Conservation (phyloP, 2,113 vertebrate genomes). For the Gila orcuttii region DNA sequence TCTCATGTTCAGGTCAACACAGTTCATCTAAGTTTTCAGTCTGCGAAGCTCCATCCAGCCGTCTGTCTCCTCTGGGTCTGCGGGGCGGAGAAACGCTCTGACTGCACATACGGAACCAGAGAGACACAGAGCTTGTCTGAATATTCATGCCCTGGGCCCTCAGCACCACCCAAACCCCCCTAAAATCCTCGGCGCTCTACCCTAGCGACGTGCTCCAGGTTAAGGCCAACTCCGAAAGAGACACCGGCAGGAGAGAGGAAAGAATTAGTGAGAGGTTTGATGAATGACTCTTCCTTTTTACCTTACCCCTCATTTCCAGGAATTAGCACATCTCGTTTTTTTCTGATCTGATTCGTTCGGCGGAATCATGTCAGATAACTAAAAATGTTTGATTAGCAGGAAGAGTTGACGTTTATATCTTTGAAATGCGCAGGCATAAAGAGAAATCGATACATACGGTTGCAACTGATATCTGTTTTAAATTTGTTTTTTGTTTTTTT, state of each 20-base stretch:
- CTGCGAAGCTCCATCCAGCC: background rate
- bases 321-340: constrained; percentile 48
- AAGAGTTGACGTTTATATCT: background rate
- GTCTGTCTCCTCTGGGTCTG: constrained; percentile 20
- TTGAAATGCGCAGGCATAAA: background rate
- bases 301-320: constrained; percentile 67
- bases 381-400: background rate
- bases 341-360: constrained; percentile 58
- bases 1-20: background rate
- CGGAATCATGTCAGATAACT: background rate
- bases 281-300: constrained; percentile 75
- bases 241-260: constrained; percentile 14
- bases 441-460: too few species aligned
- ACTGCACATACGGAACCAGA: constrained; percentile 53
- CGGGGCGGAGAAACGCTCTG: background rate
- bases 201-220: constrained; percentile 78
- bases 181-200: constrained; percentile 63
- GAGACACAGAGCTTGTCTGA: constrained; percentile 83
- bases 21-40: background rate
- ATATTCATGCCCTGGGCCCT: constrained; percentile 87
- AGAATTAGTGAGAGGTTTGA: constrained; percentile 78
- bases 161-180: constrained; percentile 77
- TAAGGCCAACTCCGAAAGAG: constrained; percentile 78
- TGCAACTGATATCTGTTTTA: too few species aligned
- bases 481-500: too few species aligned